Evolutionary conservation across 2,888 invertebrate genomes (phyloP).

Genomic region (Drosophila suboccidentalis): DNA sequence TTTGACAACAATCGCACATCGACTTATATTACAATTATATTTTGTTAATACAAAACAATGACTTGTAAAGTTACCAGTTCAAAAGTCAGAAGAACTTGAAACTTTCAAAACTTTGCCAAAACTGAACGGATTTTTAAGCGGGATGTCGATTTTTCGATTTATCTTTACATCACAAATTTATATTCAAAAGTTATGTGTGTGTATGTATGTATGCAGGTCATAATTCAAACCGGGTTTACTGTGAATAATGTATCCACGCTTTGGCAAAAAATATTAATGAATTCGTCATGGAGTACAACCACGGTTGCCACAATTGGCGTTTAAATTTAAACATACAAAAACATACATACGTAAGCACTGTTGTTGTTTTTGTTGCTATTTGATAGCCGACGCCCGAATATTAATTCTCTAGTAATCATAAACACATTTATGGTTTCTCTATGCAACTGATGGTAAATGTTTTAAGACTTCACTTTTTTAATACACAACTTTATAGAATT

Average conservation of each 20-base stretch:
- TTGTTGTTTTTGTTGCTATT: constrained; percentile 31
- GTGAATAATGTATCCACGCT: constrained; percentile 13
- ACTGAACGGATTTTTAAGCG: too few relatives aligned
- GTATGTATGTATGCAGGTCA: not conserved
- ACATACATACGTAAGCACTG: constrained; percentile 7
- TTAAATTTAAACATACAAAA: constrained; percentile 25
- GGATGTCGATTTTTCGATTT: too few relatives aligned
- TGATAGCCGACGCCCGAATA: constrained; percentile 47
- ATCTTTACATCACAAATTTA: too few relatives aligned
- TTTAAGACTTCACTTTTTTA: not conserved
- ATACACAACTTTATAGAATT: not conserved
- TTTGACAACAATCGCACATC: too few relatives aligned
- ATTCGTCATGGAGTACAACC: constrained; percentile 32
- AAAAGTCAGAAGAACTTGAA: too few relatives aligned
- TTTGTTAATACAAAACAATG: too few relatives aligned
- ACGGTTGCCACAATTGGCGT: too few relatives aligned
- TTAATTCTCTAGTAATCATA: constrained; percentile 10
- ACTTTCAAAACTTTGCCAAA: too few relatives aligned
- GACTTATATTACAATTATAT: too few relatives aligned
- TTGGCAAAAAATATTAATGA: constrained; percentile 49
- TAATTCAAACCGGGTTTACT: not conserved
- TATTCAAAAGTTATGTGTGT: not conserved
- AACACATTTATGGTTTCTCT: constrained; percentile 19
- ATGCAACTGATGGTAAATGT: not conserved
- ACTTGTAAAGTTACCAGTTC: too few relatives aligned